These are phyloP conservation scores for Melangyna quadrimaculata DNA, from an alignment of 2,888 invertebrate species.

Conservation along the genomic window DNA sequence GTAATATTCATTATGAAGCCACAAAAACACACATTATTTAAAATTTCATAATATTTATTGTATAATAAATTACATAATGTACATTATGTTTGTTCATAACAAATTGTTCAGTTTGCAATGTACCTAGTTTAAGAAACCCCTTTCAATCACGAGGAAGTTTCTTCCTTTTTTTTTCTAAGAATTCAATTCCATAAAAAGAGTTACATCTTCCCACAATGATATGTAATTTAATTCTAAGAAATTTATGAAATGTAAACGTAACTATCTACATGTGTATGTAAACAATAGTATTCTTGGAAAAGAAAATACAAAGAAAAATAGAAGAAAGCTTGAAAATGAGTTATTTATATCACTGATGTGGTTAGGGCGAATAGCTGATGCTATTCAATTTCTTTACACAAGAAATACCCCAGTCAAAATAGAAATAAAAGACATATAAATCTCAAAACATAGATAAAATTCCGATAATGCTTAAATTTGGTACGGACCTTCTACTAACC, in stretches of 20 bases:
- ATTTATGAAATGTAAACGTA: neutral
- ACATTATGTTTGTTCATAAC: neutral
- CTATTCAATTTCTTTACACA: no score
- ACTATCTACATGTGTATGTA: no score
- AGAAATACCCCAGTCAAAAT: no score
- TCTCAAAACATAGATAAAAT: no score
- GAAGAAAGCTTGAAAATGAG: neutral
- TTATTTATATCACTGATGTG: neutral
- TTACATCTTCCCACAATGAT: neutral
- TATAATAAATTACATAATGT: neutral
- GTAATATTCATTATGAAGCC: neutral
- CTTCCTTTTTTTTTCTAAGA: neutral
- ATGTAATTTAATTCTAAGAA: constrained; percentile 3
- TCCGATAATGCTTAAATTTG: no score
- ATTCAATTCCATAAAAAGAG: neutral
- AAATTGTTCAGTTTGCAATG: neutral
- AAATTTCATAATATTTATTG: neutral
- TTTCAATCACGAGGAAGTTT: neutral
- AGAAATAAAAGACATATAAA: no score
- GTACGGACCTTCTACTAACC: no score
- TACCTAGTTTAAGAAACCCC: neutral
- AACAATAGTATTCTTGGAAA: neutral
- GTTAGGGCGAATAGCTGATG: neutral
- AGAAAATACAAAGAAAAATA: neutral
- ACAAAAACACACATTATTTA: neutral